Percentiles rank a stretch among this genome's conserved stretches.
phyloP scores from a whole-genome alignment of 2,888 invertebrate genomes.

The Rhagium mordax region DNA sequence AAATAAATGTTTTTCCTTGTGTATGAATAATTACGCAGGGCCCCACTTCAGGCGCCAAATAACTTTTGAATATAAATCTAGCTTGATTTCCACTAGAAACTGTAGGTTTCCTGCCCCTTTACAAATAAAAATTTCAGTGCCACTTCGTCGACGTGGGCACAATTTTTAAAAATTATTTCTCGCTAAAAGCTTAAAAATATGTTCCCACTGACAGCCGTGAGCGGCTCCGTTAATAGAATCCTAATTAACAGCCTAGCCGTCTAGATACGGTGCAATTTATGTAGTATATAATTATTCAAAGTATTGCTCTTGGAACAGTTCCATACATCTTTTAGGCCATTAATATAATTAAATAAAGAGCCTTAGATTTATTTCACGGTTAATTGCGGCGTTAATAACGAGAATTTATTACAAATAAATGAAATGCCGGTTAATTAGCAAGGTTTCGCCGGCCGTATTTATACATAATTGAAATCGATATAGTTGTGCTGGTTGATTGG shows the following conservation, averaged over 20 bases:
- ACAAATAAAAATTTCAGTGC: no score
- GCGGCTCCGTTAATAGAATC: constrained; percentile 22
- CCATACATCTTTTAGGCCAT: constrained; percentile 14
- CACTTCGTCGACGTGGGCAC: no score
- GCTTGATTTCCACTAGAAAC: no score
- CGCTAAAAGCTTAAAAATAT: constrained; percentile 12
- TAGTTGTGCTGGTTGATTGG: constrained; percentile 4
- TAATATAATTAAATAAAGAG: constrained; percentile 23
- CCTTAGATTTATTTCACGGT: constrained; percentile 22
- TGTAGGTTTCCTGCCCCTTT: no score
- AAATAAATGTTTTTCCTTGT: no score
- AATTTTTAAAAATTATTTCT: no score
- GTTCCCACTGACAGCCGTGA: constrained; percentile 1
- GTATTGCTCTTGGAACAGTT: constrained; percentile 25
- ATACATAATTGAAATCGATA: constrained; percentile 9
- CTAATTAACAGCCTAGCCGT: constrained; percentile 21
- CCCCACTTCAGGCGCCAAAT: no score
- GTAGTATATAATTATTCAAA: constrained; percentile 23
- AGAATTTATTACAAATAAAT: constrained; percentile 22
- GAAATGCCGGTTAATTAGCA: not conserved
- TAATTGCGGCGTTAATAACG: constrained; percentile 21
- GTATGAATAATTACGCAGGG: no score
- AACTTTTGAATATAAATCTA: no score
- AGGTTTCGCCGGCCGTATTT: constrained; percentile 2
- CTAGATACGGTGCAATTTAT: constrained; percentile 4